phyloP scores from a whole-genome alignment of 2,113 vertebrate genomes.

The Lycaon pictus region DNA sequence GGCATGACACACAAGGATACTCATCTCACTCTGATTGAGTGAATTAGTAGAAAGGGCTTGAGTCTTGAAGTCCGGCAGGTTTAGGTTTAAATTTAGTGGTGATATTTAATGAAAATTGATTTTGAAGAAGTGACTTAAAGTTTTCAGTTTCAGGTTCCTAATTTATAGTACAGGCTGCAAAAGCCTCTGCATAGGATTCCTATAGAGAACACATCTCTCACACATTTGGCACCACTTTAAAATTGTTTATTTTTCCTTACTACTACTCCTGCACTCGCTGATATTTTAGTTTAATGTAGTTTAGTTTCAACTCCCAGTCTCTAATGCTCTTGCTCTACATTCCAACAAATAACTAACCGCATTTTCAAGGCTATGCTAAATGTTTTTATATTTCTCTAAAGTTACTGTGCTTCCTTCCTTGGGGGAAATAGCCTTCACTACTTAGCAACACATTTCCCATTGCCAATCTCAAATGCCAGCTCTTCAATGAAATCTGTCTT shows the following conservation, averaged over 20 bases:
- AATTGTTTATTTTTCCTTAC: neutral
- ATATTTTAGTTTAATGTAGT: neutral
- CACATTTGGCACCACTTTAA: neutral
- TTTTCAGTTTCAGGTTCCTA: neutral
- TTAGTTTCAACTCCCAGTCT: neutral
- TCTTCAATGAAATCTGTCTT: neutral
- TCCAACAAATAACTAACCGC: neutral
- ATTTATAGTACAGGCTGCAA: neutral
- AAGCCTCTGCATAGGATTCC: neutral
- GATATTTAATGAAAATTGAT: neutral
- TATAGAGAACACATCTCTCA: neutral
- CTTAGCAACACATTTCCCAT: neutral
- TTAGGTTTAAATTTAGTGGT: neutral
- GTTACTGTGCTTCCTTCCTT: neutral
- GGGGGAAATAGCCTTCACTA: neutral
- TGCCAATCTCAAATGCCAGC: neutral
- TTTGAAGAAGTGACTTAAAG: neutral
- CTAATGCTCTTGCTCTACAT: neutral
- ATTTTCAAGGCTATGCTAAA: neutral
- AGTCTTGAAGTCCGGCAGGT: neutral
- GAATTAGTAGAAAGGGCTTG: neutral
- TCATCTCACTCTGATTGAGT: neutral
- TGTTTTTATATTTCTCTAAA: neutral
- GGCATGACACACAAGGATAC: neutral
- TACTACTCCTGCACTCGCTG: accelerated